Percentiles rank a stretch among this genome's conserved stretches.
Conservation (phyloP, 2,888 invertebrate genomes). For the Falcaria lacertinaria region DNA sequence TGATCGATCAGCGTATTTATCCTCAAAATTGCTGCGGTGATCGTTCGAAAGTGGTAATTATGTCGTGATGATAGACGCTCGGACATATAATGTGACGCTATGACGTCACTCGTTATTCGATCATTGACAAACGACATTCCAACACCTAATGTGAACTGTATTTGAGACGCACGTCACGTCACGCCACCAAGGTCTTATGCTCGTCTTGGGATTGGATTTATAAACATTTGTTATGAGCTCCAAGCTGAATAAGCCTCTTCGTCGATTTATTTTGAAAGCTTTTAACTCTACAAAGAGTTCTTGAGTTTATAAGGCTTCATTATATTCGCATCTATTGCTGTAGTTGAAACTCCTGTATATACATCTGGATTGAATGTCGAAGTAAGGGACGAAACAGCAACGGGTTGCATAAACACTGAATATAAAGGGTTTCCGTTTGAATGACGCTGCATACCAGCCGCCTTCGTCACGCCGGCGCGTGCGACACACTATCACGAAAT, state of each 20-base stretch:
- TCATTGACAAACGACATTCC: slow-evolving; percentile 79
- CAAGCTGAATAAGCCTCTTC: slow-evolving; percentile 32
- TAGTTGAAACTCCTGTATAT: too few species aligned
- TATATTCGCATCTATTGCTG: too few species aligned
- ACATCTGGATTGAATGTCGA: too few species aligned
- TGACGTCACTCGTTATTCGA: slow-evolving; percentile 72
- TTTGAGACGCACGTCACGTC: slow-evolving; percentile 67
- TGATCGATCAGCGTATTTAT: slow-evolving; percentile 48
- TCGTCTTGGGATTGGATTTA: slow-evolving; percentile 49
- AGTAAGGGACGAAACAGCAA: slow-evolving; percentile 61
- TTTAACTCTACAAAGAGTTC: slow-evolving; percentile 17
- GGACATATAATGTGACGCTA: slow-evolving; percentile 49
- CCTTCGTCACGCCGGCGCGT: slow-evolving; percentile 70
- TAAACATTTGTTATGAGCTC: slow-evolving; percentile 33
- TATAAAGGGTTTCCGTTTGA: slow-evolving; percentile 76
- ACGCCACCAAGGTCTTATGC: slow-evolving; percentile 62
- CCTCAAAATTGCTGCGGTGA: slow-evolving; percentile 43
- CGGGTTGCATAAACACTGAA: slow-evolving; percentile 70
- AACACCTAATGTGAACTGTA: slow-evolving; percentile 63
- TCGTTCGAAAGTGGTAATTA: slow-evolving; percentile 53
- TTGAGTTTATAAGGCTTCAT: too few species aligned
- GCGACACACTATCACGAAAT: slow-evolving; percentile 65
- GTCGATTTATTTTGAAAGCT: slow-evolving; percentile 22
- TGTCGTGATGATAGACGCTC: slow-evolving; percentile 45
- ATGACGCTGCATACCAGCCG: slow-evolving; percentile 74